These are phyloP conservation scores for Napeogenes inachia DNA, from an alignment of 2,888 invertebrate species.

Conservation along the genomic window DNA sequence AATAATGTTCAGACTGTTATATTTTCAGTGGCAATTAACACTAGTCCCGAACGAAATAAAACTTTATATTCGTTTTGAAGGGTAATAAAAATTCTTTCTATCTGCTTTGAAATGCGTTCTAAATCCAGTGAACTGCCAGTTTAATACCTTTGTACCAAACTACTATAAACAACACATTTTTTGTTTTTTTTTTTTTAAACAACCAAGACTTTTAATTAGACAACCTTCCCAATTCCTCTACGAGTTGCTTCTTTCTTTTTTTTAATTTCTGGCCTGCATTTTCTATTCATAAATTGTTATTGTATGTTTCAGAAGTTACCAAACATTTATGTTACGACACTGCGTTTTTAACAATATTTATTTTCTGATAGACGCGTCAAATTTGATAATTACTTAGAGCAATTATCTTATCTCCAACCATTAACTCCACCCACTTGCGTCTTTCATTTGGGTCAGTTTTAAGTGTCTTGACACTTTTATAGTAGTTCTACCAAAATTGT, in stretches of 20 bases:
- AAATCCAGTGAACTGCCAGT: constrained; percentile 51
- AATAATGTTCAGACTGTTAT: constrained; percentile 31
- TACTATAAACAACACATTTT: constrained; percentile 43
- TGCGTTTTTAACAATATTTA: constrained; percentile 64
- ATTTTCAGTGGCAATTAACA: constrained; percentile 48
- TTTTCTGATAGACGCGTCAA: constrained; percentile 65
- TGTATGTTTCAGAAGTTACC: no score
- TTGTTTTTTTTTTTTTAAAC: no score
- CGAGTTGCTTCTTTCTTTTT: no score
- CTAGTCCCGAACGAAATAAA: constrained; percentile 53
- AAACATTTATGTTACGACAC: constrained; percentile 49
- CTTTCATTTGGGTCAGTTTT: constrained; percentile 40
- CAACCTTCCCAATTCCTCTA: no score
- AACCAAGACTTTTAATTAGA: no score
- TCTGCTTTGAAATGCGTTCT: constrained; percentile 57
- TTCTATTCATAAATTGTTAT: no score
- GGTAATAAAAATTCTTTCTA: constrained; percentile 64
- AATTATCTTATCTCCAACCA: constrained; percentile 66
- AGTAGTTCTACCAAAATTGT: no score
- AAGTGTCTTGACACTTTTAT: constrained; percentile 22
- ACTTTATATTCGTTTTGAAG: constrained; percentile 58
- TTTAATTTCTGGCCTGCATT: no score
- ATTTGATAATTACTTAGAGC: constrained; percentile 68
- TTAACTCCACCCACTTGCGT: constrained; percentile 54
- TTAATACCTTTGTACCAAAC: constrained; percentile 39